phyloP scores from a whole-genome alignment of 2,113 vertebrate species.

The Stictonetta naevosa region DNA sequence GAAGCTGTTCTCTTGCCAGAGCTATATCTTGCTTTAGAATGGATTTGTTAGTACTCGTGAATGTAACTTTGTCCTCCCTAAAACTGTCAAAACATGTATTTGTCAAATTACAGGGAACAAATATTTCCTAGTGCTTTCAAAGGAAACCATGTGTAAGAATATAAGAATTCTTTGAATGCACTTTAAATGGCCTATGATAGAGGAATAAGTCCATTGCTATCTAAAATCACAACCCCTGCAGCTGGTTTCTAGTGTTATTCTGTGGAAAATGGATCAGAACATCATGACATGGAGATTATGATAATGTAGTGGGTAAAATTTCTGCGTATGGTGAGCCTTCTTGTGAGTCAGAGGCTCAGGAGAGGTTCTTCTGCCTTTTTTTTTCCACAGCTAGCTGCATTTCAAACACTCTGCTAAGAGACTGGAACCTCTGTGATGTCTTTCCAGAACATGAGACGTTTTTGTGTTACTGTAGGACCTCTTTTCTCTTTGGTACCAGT shows the following conservation, averaged over 20 bases:
- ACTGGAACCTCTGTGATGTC: background rate
- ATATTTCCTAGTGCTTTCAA: background rate
- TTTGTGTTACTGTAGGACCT: background rate
- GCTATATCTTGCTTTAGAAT: background rate
- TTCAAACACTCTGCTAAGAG: background rate
- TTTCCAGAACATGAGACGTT: background rate
- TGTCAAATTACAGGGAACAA: background rate
- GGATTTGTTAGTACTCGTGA: background rate
- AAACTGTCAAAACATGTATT: slow-evolving; percentile 5
- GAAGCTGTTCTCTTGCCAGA: background rate
- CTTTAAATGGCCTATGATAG: background rate
- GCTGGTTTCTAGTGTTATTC: background rate
- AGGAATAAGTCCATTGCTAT: background rate
- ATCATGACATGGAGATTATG: background rate
- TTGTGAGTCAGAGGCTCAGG: background rate
- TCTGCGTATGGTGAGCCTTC: background rate
- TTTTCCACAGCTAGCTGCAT: background rate
- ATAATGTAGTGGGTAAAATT: background rate
- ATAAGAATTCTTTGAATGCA: background rate
- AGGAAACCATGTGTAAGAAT: background rate
- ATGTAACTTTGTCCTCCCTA: background rate
- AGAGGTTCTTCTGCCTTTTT: background rate
- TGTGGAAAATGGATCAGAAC: background rate
- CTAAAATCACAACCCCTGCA: background rate
- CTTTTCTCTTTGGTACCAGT: background rate